phyloP scores from a whole-genome alignment of 2,113 vertebrate species.

The Vanacampus margaritifer region DNA sequence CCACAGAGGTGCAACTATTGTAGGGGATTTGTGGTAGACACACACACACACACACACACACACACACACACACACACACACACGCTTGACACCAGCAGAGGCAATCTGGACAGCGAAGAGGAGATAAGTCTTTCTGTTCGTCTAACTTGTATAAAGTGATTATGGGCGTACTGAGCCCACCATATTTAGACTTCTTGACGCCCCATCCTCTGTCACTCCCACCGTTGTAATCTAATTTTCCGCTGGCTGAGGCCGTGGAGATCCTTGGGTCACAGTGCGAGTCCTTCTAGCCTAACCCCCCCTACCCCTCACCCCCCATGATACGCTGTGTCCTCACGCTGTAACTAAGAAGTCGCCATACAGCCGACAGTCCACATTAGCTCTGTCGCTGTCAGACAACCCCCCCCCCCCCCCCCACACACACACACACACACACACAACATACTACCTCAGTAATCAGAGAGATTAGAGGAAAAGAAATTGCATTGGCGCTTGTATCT shows the following conservation, averaged over 20 bases:
- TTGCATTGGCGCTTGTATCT: conserved; percentile 39
- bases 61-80: conserved; percentile 28
- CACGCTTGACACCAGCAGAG: conserved; percentile 42
- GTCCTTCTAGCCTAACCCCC: conserved; percentile 46
- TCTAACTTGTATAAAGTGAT: conserved; percentile 78
- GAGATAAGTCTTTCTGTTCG: conserved; percentile 70
- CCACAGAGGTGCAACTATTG: conserved; percentile 18
- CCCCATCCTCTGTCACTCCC: conserved; percentile 64
- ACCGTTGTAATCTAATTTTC: conserved; percentile 78
- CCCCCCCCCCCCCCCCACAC: conserved; percentile 21
- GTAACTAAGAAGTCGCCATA: conserved; percentile 72
- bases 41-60: conserved; percentile 8
- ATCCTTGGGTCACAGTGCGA: conserved; percentile 70
- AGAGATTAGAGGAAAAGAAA: conserved; percentile 53
- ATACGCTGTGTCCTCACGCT: conserved; percentile 34
- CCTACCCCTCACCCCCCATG: conserved; percentile 19
- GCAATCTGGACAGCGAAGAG: conserved; percentile 59
- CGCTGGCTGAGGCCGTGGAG: conserved; percentile 73
- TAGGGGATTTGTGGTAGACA: conserved; percentile 30
- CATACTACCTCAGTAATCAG: conserved; percentile 48
- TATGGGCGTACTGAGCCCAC: conserved; percentile 71
- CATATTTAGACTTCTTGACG: conserved; percentile 79
- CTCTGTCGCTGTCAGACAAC: conserved; percentile 61
- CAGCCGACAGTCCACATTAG: conserved; percentile 76
- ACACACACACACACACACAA: neutral